Evolutionary conservation across 2,888 invertebrate species (phyloP), one percentile per base, ranked within the genome.

Genomic region (Eucera pruinosa): DNA sequence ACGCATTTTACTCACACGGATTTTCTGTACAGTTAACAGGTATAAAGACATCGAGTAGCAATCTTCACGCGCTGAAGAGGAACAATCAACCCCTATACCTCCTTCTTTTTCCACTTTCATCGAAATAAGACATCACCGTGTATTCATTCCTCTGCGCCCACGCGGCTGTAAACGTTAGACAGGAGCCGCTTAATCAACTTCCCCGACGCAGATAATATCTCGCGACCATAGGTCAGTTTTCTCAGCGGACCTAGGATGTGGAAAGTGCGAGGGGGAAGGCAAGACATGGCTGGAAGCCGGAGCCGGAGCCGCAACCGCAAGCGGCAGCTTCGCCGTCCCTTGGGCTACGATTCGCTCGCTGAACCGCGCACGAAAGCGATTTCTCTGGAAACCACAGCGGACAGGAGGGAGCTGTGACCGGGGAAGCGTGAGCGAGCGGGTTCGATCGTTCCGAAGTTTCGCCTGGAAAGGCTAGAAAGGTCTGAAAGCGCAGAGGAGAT

Each of bases 341-440:
- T n/a, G 18, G 64, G 55, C 36, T 39, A n/a, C 41, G 15, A 47
- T 50, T 60, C 67, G 60, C 60, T 50, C 48, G 58, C 15, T 67
- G 69, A 50, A 67, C 50, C 72, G 52, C 52, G 30, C 52, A 23
- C 52, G 52, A 60, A 70, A 70, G 52, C 45, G 71, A 72, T 61
- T 72, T 61, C 70, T 72, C 72, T 60, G 60, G 60, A 70, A 70
- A 72, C 60, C 72, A 54, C 72, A 73, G 39, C 47, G 36, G 2
- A 15, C 36, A 54, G 45, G 36, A 43, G 33, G 65, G 43, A 50
- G 71, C 69, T 71, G 69, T 58, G 71, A 58, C 30, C 36, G 58
- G 33, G 41, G 45, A 58, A 62, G 50, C 50, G 45, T 50, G 52
- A 43, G 27, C 23, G 76, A 47, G 27, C 36, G 39, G 6, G 23